These are phyloP conservation scores for Anolis apletophallus DNA, from an alignment of 2,797 vertebrate genomes.

Conservation along the genomic window DNA sequence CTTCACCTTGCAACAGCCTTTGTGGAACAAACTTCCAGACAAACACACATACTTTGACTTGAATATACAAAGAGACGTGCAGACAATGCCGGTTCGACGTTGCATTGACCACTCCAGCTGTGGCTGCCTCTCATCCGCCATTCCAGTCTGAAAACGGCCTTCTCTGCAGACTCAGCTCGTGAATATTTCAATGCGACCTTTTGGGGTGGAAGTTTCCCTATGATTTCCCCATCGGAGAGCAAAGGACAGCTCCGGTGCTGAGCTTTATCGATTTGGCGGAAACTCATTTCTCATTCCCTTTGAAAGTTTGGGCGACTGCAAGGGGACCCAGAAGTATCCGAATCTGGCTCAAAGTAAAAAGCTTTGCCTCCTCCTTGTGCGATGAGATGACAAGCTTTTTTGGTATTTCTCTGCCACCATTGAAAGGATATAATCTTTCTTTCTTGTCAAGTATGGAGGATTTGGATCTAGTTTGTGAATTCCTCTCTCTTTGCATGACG, in stretches of 20 bases:
- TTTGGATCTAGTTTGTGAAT: background rate
- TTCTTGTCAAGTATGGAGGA: background rate
- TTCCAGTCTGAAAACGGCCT: constrained; percentile 48
- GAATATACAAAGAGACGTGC: background rate
- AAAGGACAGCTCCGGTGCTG: constrained; percentile 13
- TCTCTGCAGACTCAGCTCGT: constrained; percentile 36
- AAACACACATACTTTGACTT: no score
- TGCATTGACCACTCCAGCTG: background rate
- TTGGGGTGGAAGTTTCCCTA: constrained; percentile 33
- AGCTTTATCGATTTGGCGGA: constrained; percentile 27
- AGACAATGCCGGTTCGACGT: background rate
- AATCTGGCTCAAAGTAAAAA: constrained; percentile 78
- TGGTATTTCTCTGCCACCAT: no score
- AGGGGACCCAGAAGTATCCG: constrained; percentile 51
- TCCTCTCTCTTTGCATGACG: background rate
- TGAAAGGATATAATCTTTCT: background rate
- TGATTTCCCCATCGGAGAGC: background rate
- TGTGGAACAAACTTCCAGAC: no score
- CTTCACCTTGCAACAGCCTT: no score
- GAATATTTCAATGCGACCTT: constrained; percentile 59
- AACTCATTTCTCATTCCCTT: constrained; percentile 74
- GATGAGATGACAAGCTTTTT: no score
- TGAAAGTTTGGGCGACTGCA: constrained; percentile 59
- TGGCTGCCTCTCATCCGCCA: constrained; percentile 37
- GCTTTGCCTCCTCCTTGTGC: constrained; percentile 63